These are phyloP conservation scores for Molanna angustata DNA, from an alignment of 2,888 invertebrate genomes.

Conservation along the genomic window DNA sequence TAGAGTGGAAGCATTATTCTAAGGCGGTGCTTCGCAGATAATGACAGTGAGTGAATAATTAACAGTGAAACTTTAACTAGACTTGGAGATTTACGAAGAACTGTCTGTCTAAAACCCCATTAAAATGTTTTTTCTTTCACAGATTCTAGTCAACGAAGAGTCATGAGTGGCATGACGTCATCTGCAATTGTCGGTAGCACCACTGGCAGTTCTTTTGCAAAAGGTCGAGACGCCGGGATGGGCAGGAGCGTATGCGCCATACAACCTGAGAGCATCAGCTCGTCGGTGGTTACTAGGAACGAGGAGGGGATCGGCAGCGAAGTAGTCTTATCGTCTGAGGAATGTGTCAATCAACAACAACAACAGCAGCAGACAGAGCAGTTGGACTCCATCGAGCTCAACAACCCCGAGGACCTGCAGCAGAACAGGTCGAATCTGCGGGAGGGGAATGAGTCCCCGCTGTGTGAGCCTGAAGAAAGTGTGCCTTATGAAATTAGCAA, in stretches of 20 bases:
- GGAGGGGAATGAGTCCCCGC: not conserved
- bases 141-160: slow-evolving; percentile 30
- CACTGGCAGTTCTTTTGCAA: slow-evolving; percentile 7
- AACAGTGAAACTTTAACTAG: too few relatives aligned
- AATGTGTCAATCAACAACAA: too few relatives aligned
- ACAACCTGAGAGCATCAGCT: slow-evolving; percentile 41
- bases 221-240: slow-evolving; percentile 22
- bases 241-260: slow-evolving; percentile 41
- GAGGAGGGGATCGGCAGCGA: slow-evolving; percentile 3
- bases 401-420: slow-evolving; percentile 5
- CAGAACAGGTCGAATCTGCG: not conserved
- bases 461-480: slow-evolving; percentile 22
- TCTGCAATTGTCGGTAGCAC: slow-evolving; percentile 13
- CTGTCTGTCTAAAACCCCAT: too few relatives aligned
- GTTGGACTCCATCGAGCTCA: slow-evolving; percentile 47
- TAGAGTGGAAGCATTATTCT: too few relatives aligned
- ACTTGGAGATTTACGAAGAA: too few relatives aligned
- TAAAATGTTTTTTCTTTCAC: too few relatives aligned
- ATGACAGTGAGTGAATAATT: too few relatives aligned
- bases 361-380: slow-evolving; percentile 42
- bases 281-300: not conserved
- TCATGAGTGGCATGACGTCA: slow-evolving; percentile 17
- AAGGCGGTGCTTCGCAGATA: too few relatives aligned
- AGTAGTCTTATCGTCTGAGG: slow-evolving; percentile 23
- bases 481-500: slow-evolving; percentile 30